Evolutionary conservation across 2,113 vertebrate genomes (phyloP).

Genomic region (Spea multiplicata): DNA sequence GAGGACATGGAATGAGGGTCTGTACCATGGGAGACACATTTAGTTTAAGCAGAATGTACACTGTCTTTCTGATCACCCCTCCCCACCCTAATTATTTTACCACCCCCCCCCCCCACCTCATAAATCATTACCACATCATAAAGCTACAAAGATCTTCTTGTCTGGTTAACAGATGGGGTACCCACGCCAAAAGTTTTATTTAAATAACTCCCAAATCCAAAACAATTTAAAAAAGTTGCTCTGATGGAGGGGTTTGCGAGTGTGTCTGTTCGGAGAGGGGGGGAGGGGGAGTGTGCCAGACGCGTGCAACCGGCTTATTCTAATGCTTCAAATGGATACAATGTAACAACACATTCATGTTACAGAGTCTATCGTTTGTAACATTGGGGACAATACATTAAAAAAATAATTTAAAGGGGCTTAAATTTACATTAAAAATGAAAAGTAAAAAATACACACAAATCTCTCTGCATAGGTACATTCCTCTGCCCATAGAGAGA

Average conservation of each 20-base stretch:
- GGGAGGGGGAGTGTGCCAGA: conserved; percentile 33
- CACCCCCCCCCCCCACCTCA: not conserved
- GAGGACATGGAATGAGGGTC: no score
- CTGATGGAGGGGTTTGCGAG: conserved; percentile 5
- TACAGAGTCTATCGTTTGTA: no score
- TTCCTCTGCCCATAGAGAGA: no score
- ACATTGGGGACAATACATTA: no score
- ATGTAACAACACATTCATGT: no score
- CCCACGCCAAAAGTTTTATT: conserved; percentile 39
- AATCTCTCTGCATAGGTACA: no score
- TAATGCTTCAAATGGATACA: no score
- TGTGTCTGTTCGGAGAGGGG: no score
- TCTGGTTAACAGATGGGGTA: conserved; percentile 36
- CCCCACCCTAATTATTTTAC: not conserved
- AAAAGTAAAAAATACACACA: no score
- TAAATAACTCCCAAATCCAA: not conserved
- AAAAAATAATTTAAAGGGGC: no score
- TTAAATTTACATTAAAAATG: no score
- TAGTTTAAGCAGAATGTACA: not conserved
- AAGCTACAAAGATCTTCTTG: conserved; percentile 25
- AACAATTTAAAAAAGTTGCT: conserved; percentile 19
- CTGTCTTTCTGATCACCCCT: not conserved
- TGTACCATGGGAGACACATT: not conserved
- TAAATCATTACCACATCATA: conserved; percentile 19
- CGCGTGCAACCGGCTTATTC: conserved; percentile 21